These are phyloP conservation scores for Gnatocerus cornutus DNA, from an alignment of 2,888 invertebrate genomes.

Conservation along the genomic window DNA sequence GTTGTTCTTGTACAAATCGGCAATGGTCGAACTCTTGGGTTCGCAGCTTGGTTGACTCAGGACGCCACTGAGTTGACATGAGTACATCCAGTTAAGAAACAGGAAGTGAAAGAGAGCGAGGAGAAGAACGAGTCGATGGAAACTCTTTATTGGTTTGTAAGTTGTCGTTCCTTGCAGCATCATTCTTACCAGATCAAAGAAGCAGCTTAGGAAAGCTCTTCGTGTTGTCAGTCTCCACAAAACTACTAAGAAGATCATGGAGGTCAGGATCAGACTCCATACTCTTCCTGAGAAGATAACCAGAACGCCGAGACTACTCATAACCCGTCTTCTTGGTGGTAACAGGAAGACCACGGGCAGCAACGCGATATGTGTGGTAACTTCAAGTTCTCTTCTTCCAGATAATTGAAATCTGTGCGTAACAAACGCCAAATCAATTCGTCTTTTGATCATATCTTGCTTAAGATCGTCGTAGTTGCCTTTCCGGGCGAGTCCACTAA, in stretches of 20 bases:
- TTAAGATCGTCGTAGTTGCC: not conserved
- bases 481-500: not conserved
- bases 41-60: conserved; percentile 21
- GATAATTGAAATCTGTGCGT: not conserved
- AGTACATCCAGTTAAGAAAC: conserved; percentile 18
- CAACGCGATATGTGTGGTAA: not conserved
- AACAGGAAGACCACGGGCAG: not conserved
- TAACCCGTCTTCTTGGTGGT: conserved; percentile 17
- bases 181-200: conserved; percentile 16
- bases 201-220: not conserved
- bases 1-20: conserved; percentile 11
- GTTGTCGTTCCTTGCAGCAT: not conserved
- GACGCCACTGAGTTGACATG: conserved; percentile 17
- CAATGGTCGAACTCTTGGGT: conserved; percentile 14
- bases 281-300: conserved; percentile 13
- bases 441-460: not conserved
- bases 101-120: not conserved
- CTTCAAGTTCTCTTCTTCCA: not conserved
- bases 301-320: not conserved
- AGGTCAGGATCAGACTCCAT: not conserved
- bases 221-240: conserved; percentile 3
- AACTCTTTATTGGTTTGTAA: not conserved
- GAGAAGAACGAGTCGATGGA: not conserved
- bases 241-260: not conserved
- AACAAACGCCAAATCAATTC: not conserved